Evolutionary conservation across 2,113 vertebrate genomes (phyloP).

Genomic region (Corythaixoides concolor): DNA sequence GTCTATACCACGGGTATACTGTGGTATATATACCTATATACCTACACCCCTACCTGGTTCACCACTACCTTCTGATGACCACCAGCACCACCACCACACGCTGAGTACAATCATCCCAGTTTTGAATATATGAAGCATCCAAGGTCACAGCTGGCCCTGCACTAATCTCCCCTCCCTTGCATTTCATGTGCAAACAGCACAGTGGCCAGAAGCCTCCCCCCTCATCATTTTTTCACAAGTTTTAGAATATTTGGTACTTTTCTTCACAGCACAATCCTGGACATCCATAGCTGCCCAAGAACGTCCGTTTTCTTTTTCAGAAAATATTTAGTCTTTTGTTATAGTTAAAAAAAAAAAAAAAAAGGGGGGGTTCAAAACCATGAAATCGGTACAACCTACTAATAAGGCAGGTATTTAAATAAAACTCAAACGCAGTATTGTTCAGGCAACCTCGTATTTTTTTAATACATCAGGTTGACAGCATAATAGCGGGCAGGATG

Average conservation of each 20-base stretch:
- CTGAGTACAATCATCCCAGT: not conserved
- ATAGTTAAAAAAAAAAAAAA: not conserved
- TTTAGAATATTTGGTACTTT: slow-evolving; percentile 23
- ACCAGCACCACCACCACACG: not conserved
- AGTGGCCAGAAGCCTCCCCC: slow-evolving; percentile 5
- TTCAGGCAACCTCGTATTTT: slow-evolving; percentile 41
- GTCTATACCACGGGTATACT: rapidly evolving
- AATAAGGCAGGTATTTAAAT: slow-evolving; percentile 63
- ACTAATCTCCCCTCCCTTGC: not conserved
- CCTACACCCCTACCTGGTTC: not conserved
- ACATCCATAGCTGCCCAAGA: not conserved
- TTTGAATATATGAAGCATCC: not conserved
- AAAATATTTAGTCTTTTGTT: slow-evolving; percentile 51
- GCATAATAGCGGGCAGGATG: slow-evolving; percentile 50
- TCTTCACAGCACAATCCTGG: slow-evolving; percentile 13
- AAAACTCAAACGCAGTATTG: slow-evolving; percentile 55
- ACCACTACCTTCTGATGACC: not conserved
- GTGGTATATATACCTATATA: too few species aligned
- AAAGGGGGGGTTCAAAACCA: not conserved
- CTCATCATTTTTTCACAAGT: slow-evolving; percentile 34
- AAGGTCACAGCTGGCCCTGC: slow-evolving; percentile 15
- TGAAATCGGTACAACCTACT: slow-evolving; percentile 25
- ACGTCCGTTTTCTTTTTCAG: not conserved
- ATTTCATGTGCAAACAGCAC: slow-evolving; percentile 7
- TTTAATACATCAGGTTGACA: slow-evolving; percentile 41